Base-by-base conservation (phyloP, 2,888 invertebrate species). In the Macrophya alboannulata region DNA sequence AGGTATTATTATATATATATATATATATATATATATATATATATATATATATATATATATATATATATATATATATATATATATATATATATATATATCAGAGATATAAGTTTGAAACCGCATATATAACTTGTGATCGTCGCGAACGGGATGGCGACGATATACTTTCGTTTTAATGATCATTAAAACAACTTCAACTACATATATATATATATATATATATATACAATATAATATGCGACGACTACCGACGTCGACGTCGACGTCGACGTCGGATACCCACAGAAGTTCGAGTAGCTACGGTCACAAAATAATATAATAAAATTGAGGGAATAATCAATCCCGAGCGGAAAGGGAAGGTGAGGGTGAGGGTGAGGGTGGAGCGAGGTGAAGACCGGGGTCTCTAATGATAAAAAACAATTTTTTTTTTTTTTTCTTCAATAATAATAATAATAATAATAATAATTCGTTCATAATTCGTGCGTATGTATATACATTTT, bases 111-210 rank as follows among this genome's bases (percentile, higher is more conserved):
- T 55, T 55, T n/a, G n/a, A 55, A 55, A 55, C 55, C n/a, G n/a
- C n/a, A 55, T n/a, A n/a, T n/a, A n/a, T n/a, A 55, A 31, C n/a
- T 55, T 55, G 55, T 55, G 55, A 55, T 55, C 62, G 62, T 25
- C 25, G 12, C 62, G 31, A 31, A 4, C 12, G 21, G 62, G 2
- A 25, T 62, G 62, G 62, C 10, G 25, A 12, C 62, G 62, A 62
- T 62, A 62, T 62, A 62, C 62, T 62, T 25, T 25, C 62, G 62
- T 62, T 62, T 62, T 62, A 62, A 62, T 62, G 62, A 62, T 62
- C 62, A 62, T 62, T 62, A 62, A 62, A 62, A 62, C 62, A 62
- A 62, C 62, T 62, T 62, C 12, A 25, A 62, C 21, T 62, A 17
- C 6, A 55, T n/a, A n/a, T 3, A 31, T 3, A 31, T 31, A 31